phyloP scores from a whole-genome alignment of 2,797 vertebrate genomes.

The Rhabdophis nuchalis region DNA sequence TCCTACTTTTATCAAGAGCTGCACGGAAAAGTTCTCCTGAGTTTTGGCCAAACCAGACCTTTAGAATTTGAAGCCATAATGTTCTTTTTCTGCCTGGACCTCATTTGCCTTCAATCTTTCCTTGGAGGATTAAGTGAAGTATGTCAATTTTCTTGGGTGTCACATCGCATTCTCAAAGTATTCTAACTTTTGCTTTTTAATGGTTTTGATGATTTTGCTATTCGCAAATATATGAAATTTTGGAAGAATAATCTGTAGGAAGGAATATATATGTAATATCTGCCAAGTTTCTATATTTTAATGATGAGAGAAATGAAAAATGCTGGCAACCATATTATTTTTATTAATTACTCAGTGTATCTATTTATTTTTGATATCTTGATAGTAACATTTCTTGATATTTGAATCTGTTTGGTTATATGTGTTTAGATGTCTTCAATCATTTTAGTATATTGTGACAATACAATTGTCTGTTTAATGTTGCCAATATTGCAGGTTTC shows the following conservation, averaged over 20 bases:
- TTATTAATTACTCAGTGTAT: background rate
- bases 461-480: background rate
- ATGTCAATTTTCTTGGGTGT: no score
- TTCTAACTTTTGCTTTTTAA: no score
- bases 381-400: background rate
- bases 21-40: no score
- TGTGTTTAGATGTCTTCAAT: background rate
- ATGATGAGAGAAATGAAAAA: constrained; percentile 21
- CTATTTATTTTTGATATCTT: background rate
- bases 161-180: no score
- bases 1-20: no score
- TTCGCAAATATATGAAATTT: background rate
- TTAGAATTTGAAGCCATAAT: no score
- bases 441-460: background rate
- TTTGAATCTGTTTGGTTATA: background rate
- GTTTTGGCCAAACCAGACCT: no score
- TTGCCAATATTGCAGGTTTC: background rate
- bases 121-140: no score
- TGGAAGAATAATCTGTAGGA: background rate
- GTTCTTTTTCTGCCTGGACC: no score
- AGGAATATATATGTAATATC: constrained; percentile 1
- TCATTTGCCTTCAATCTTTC: no score
- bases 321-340: background rate
- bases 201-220: no score
- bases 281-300: constrained; percentile 28